Base-by-base conservation (phyloP, 2,113 vertebrate species). In the Morone chrysops region DNA sequence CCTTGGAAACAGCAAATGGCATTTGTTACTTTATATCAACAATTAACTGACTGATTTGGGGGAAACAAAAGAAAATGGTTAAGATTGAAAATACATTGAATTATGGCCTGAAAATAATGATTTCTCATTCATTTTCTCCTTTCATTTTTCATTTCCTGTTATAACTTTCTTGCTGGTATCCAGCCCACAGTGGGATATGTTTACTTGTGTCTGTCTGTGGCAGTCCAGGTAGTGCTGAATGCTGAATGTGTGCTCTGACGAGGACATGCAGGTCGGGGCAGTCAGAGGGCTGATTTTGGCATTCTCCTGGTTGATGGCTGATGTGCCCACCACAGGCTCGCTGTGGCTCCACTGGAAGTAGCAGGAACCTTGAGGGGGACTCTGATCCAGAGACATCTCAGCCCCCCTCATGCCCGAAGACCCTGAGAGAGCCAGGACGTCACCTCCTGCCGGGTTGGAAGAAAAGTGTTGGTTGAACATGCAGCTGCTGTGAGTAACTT, bases 191-290 rank as follows among this genome's bases (percentile, higher is more conserved):
- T 41, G 69, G 41, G 40, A 18, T 20, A 4, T 20, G 60, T n/a
- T 75, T 60, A 92, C 93, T 89, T 88, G 81, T 66, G 71, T 75
- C 57, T 89, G 89, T 20, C 36, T 48, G 57, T 56, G 84, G n/a
- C 75, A 84, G 40, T 90, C 81, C 61, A 92, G 88, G 88, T 81
- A 89, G 0, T 40, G 83, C 85, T 91, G 90, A 38, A 78, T 36
- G 11, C 43, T 82, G 0, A 8, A 9, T 0, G 61, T 9, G 38
- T 57, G 77, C 41, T 90, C 86, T 0, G 87, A 18, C 48, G 87
- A 38, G 4, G 84, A 20, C 48, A 87, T 67, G 66, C 1, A 59
- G 50, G 17, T 38, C 22, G 70, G 36, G 0, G 73, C 85, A 0
- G 18, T 48, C 4, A 20, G 14, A 0, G 50, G 80, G 18, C 68